Base-by-base conservation (phyloP, 2,113 vertebrate species). In the Kryptolebias marmoratus region DNA sequence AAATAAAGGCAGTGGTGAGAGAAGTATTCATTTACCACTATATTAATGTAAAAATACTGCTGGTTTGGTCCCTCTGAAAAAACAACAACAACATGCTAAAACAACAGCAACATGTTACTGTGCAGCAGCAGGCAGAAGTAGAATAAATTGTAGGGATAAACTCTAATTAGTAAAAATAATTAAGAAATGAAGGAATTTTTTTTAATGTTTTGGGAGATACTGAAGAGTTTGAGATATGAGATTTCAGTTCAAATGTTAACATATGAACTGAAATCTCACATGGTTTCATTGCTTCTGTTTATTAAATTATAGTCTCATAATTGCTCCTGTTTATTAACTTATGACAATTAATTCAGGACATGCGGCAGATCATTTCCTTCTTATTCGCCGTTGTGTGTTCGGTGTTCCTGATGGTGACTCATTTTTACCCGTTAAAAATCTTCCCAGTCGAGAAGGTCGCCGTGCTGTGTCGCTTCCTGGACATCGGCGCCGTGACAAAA, bases 401-500 rank as follows among this genome's bases (percentile, higher is more conserved):
- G 60, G 15, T 60, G 22, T 27, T 61, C 48, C 30, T 60, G 58
- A 52, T 48, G 9, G 28, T 72, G 18, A 39, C 55, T 72, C 10
- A 42, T 28, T 48, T 82, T 61, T 47, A 52, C 18, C 56, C 12
- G 3, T 60, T 1, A 55, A 22, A 54, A n/a, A 47, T 64, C 56
- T 28, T 63, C 14, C 1, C 93, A 99, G 98, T 97, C 62, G 98
- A 99, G 92, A 98, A 98, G 74, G 97, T 99, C 42, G 98, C 96
- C 0, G 97, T 99, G 5, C 88, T 99, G 74, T 99, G 97, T 89
- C 95, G 98, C 14, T 99, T 98, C 91, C 93, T 99, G 94, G 98
- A 99, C 89, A 98, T 99, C 64, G 94, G 96, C 15, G 97, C 98
- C 0, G 96, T 99, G 85, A 97, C 96, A n/a, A 99, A 99, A 92